Evolutionary conservation across 92 coral and sea anemone genomes (phyloP), one percentile per base, ranked within the genome.

Genomic region (Zoanthus sansibaricus): DNA sequence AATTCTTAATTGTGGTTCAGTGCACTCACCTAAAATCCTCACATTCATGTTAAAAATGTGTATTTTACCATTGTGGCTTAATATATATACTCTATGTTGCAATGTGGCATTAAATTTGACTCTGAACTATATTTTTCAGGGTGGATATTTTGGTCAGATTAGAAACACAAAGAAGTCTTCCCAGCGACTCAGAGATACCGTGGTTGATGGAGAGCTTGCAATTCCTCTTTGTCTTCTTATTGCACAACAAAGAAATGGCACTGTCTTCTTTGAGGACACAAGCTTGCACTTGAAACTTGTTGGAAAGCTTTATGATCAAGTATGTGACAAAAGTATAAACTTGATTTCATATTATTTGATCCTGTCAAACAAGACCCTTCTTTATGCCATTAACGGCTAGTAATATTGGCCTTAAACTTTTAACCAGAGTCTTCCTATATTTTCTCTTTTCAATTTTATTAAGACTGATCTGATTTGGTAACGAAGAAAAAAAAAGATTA

Each of bases 291-390:
- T 97, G 33, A 97, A 97, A 73, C 98, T 97, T 76, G 98, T 97
- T 11, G 99, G 99, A 33, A 95, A 97, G 82, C 96, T 97, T 7
- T 95, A 97, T 86, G 99, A 97, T 75, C 99, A 97, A 97, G 99
- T 97, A 58, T 25, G 86, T 83, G 44, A 62, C 69, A 58, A 12
- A 4, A 17, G 20, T 17, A 37, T 37, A 37, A 37, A 37, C 42
- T 37, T 37, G 42, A 37, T 2, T 37, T 37, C 42, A 37, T 37
- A 4, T 4, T 37, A 37, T 37, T 37, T 37, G 2, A 37, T 37
- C 42, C 42, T 37, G 42, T 37, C 2, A 37, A 37, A 37, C 42
- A 37, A 37, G 4, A 37, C 42, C 42, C 42, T 37, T 37, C 42
- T 37, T 37, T 37, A 37, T 37, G 42, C 42, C 42, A 37, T 37